These are phyloP conservation scores for Drosophila bifasciata DNA, from an alignment of 1,140 invertebrate genomes.

Conservation along the genomic window DNA sequence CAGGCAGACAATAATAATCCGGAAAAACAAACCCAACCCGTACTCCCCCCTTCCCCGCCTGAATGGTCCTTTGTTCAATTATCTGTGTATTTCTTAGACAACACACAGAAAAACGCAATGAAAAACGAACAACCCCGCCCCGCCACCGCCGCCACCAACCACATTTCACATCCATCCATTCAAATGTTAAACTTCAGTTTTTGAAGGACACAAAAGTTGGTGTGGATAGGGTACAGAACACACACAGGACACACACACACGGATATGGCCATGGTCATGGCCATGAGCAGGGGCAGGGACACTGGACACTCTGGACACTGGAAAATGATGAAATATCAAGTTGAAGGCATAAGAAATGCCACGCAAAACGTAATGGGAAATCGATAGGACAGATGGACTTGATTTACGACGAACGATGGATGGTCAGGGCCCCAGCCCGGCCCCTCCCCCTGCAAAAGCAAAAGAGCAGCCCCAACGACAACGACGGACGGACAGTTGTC, in stretches of 20 bases:
- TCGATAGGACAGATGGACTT: constrained; percentile 54
- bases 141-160: too few species aligned
- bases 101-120: too few species aligned
- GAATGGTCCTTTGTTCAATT: too few species aligned
- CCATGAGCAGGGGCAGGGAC: too few species aligned
- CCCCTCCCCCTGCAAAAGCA: background rate
- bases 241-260: constrained; percentile 9
- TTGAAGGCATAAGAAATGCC: constrained; percentile 58
- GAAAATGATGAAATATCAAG: constrained; percentile 41
- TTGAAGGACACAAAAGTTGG: background rate
- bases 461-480: background rate
- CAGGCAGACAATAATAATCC: too few species aligned
- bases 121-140: too few species aligned
- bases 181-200: background rate
- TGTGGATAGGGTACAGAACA: background rate
- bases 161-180: too few species aligned
- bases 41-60: too few species aligned
- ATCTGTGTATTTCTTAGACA: too few species aligned
- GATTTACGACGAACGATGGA: constrained; percentile 25
- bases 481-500: too few species aligned
- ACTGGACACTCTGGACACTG: background rate
- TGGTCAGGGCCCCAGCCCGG: background rate
- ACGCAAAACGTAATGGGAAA: constrained; percentile 76
- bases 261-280: too few species aligned
- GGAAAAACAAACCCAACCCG: too few species aligned